Base-by-base conservation (phyloP, 1,140 invertebrate species). In the Lepidotrigona ventralis region DNA sequence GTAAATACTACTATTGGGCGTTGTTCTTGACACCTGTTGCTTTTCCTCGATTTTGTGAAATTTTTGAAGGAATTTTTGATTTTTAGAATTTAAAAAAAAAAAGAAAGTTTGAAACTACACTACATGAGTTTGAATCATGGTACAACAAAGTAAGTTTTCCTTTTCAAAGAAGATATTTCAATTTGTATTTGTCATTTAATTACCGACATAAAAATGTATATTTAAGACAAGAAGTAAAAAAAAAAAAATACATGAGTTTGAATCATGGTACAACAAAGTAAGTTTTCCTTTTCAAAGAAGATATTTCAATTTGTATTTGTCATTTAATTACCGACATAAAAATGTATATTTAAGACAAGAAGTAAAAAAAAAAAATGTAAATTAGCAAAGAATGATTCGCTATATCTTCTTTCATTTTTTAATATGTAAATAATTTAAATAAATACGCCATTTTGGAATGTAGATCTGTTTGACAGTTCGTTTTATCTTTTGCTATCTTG, bases 1-100 rank as follows among this genome's bases (percentile, higher is more conserved):
- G 54, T 68, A 81, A 75, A 75, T 33, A 33, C 33, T 33, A 33
- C 33, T 75, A 75, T 75, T 81, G 72, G 72, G 60, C 72, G 72
- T 81, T 81, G 72, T 81, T 75, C 63, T 26, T 66, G 68, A 81
- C 79, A 81, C 79, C 79, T 81, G 79, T 81, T 81, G 79, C 60
- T 75, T 21, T 68, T 64, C 73, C 26, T 53, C 21, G 39, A 15
- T 2, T 80, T 60, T 19, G 9, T 46, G 26, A 17, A n/a, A n/a
- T n/a, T n/a, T 73, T 64, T n/a, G 17, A 73, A 51, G 23, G n/a
- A 51, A 54, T 51, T 54, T 21, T 60, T 66, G 9, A 68, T 54
- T 46, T 46, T 46, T 46, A 46, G 39, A 46, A 46, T 46, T 46
- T 46, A 46, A 46, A 46, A 33, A 33, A n/a, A 33, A 33, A 46